Evolutionary conservation across 2,888 invertebrate species (phyloP), one percentile per base, ranked within the genome.

Genomic region (Glaucopsyche alexis): DNA sequence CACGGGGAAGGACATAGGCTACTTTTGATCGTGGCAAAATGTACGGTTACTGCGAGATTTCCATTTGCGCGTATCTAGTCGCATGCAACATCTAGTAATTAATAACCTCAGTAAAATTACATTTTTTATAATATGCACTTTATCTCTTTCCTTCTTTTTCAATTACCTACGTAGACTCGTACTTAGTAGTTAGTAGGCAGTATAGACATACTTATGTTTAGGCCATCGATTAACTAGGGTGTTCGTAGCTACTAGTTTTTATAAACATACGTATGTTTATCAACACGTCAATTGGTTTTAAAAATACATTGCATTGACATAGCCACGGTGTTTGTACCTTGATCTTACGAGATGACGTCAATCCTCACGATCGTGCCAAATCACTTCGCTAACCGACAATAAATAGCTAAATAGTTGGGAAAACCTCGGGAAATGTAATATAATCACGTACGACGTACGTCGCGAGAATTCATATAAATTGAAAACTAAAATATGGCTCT

Each of bases 261-360:
- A 14, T 38, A 1, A 60, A 60, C 55, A 55, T 14, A 60, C 60
- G 13, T 13, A 38, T 60, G 8, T 14, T 55, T 11, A 69, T 13
- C 6, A 42, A 16, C 49, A 29, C 29, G 47, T 69, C 69, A 69
- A 29, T 29, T 60, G 45, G 14, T 45, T 47, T 67, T 47, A 67
- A 67, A 65, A 42, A 66, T 66, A 67, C 19, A 13, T 42, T 42
- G 14, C 42, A 66, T 66, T 42, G 65, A 40, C 67, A 67, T 6
- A 7, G 40, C 7, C 42, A 8, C 16, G 19, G 9, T 0, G 29
- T 14, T 60, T 66, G 13, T 9, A 67, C 67, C 67, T 67, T 67
- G 67, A 67, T 69, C 49, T 60, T 69, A 49, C 69, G n/a, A 13
- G 2, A 45, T 69, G 69, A 69, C 69, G 49, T 49, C 49, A 29